Conservation (phyloP, 2,797 vertebrate species). For the Hozukius guyotensis region DNA sequence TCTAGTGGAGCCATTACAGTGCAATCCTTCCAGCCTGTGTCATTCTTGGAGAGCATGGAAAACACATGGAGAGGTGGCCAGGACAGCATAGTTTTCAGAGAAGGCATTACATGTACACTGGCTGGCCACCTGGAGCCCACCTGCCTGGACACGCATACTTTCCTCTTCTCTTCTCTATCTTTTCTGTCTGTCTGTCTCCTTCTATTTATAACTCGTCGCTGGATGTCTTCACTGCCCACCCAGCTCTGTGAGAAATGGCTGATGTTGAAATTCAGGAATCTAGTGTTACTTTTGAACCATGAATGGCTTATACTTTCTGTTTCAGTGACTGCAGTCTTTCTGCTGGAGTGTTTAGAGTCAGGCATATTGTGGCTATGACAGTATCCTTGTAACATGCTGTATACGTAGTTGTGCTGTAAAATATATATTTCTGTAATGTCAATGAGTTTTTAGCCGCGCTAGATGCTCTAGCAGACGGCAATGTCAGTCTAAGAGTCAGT, state of each 20-base stretch:
- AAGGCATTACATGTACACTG: slow-evolving; percentile 34
- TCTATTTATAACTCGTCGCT: slow-evolving; percentile 73
- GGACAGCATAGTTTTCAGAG: slow-evolving; percentile 51
- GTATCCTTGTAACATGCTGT: slow-evolving; percentile 1
- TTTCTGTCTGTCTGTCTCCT: slow-evolving; percentile 59
- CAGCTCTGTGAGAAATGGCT: slow-evolving; percentile 34
- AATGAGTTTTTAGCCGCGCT: neutral
- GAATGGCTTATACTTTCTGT: slow-evolving; percentile 27
- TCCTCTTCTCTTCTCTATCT: slow-evolving; percentile 45
- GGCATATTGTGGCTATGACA: neutral
- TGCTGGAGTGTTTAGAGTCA: neutral
- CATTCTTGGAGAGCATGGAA: slow-evolving; percentile 68
- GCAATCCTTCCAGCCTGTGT: slow-evolving; percentile 51
- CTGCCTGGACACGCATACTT: slow-evolving; percentile 51
- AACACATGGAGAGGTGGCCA: slow-evolving; percentile 39
- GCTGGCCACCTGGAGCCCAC: slow-evolving; percentile 69
- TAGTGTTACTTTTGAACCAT: slow-evolving; percentile 8
- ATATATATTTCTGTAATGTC: neutral
- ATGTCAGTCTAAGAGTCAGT: neutral
- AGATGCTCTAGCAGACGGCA: neutral
- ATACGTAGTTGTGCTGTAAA: neutral
- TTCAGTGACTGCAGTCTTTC: neutral
- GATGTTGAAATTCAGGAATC: slow-evolving; percentile 47
- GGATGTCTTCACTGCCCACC: slow-evolving; percentile 46
- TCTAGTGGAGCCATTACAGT: slow-evolving; percentile 16